Conservation (phyloP, 2,888 invertebrate genomes). For the Ecdyonurus torrentis region DNA sequence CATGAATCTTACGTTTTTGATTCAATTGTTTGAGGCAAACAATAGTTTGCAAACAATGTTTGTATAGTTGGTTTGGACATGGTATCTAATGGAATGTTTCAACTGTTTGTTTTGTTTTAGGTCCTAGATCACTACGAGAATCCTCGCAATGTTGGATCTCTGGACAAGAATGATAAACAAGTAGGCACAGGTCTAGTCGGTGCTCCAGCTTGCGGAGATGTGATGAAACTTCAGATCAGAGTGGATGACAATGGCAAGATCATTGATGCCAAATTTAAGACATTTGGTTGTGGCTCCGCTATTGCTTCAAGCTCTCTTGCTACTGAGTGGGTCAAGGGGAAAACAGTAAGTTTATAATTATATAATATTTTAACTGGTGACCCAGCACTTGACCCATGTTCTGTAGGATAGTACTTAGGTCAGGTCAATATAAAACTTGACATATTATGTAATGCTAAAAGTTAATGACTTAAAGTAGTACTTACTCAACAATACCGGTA, state of each 20-base stretch:
- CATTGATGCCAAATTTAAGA: slow-evolving; percentile 96
- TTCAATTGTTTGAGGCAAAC: no score
- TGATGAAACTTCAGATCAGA: slow-evolving; percentile 97
- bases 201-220: slow-evolving; percentile 98
- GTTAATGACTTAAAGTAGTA: no score
- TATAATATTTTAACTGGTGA: background rate
- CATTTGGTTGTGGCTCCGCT: slow-evolving; percentile 98
- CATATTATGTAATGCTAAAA: no score
- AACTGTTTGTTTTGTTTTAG: slow-evolving; percentile 29
- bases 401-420: no score
- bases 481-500: no score
- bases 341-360: slow-evolving; percentile 37
- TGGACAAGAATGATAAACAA: slow-evolving; percentile 81
- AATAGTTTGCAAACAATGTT: no score
- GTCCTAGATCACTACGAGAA: slow-evolving; percentile 99
- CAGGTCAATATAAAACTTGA: no score
- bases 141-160: slow-evolving; percentile 92
- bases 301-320: slow-evolving; percentile 95
- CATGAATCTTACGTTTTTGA: no score
- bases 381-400: no score
- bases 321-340: slow-evolving; percentile 95
- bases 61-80: no score
- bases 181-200: slow-evolving; percentile 98
- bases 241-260: slow-evolving; percentile 95
- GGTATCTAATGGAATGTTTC: slow-evolving; percentile 4